These are phyloP conservation scores for Actias luna DNA, from an alignment of 2,888 invertebrate species.

Conservation along the genomic window DNA sequence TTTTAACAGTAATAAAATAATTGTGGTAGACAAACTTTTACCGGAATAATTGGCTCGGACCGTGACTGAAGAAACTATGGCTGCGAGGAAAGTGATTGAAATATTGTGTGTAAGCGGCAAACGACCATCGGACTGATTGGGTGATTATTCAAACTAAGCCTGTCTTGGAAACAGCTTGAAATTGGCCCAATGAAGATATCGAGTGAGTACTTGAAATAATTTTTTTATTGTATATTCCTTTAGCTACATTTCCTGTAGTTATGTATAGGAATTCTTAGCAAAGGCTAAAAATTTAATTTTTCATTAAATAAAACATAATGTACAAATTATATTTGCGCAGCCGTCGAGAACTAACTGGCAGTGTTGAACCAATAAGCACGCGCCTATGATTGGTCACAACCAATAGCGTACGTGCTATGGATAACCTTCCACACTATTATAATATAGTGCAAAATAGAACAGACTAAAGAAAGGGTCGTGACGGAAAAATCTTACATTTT, in stretches of 20 bases:
- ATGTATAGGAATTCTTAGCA: no score
- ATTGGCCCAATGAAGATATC: constrained; percentile 32
- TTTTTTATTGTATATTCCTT: background rate
- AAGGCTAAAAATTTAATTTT: no score
- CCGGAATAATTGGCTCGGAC: constrained; percentile 29
- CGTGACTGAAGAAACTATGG: constrained; percentile 39
- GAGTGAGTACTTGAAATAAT: background rate
- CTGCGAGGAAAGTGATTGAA: constrained; percentile 43
- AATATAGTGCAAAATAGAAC: no score
- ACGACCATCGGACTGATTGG: constrained; percentile 30
- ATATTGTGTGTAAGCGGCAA: constrained; percentile 22
- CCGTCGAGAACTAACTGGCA: no score
- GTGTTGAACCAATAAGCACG: no score
- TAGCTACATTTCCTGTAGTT: background rate
- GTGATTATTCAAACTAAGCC: constrained; percentile 27
- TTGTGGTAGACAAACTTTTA: constrained; percentile 40
- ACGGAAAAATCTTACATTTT: no score
- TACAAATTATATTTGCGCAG: no score
- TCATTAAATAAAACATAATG: no score
- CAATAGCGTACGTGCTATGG: no score
- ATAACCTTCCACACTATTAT: no score
- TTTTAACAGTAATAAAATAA: constrained; percentile 34
- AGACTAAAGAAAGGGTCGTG: no score
- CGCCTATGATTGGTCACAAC: no score
- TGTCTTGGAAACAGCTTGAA: constrained; percentile 6